Conservation (phyloP, 2,888 invertebrate genomes). For the Zhuqinia jingwanae region DNA sequence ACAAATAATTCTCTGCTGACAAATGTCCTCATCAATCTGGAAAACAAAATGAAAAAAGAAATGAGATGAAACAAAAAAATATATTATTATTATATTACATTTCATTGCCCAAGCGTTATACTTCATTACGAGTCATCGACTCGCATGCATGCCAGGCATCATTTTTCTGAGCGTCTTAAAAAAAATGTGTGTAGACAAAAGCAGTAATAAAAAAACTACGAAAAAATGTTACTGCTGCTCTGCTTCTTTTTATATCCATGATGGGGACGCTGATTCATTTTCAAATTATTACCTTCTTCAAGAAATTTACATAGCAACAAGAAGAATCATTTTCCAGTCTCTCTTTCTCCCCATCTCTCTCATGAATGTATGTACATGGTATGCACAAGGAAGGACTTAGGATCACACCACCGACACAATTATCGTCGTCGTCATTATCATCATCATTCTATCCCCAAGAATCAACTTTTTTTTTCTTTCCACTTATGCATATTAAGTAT, state of each 20-base stretch:
- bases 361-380: not conserved
- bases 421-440: not conserved
- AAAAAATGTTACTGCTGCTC: not conserved
- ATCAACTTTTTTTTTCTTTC: slow-evolving; percentile 2
- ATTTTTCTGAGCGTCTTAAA: too few relatives aligned
- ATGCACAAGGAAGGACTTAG: too few relatives aligned
- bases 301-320: slow-evolving; percentile 11
- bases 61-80: not conserved
- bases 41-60: not conserved
- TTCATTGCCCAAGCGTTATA: not conserved
- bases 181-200: too few relatives aligned
- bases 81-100: not conserved
- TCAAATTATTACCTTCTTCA: too few relatives aligned
- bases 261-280: not conserved
- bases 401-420: not conserved
- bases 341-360: not conserved
- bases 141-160: too few relatives aligned
- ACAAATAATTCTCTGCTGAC: slow-evolving; percentile 79
- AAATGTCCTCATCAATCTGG: slow-evolving; percentile 79
- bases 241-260: not conserved
- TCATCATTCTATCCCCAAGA: not conserved
- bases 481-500: slow-evolving; percentile 10
- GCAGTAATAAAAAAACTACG: too few relatives aligned
- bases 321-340: not conserved
- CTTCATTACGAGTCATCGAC: too few relatives aligned